Evolutionary conservation across 1,140 invertebrate genomes (phyloP).

Genomic region (Solen grandis): DNA sequence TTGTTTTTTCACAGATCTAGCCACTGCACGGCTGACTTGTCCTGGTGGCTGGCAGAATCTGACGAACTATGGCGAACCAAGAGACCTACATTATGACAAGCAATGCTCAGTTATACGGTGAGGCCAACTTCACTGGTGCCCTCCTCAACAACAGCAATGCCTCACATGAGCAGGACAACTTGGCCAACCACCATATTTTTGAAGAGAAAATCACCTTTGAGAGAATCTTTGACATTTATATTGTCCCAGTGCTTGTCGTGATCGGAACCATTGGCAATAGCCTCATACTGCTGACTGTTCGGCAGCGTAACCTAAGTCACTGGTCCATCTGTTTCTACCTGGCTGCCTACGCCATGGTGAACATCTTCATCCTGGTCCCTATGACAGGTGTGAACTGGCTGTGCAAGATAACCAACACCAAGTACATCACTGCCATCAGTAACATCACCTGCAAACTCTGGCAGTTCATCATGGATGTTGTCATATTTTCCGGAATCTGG

Average conservation of each 20-base stretch:
- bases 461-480: slow-evolving; percentile 74
- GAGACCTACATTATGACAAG: background rate
- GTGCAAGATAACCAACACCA: slow-evolving; percentile 61
- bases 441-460: slow-evolving; percentile 73
- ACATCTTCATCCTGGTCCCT: slow-evolving; percentile 69
- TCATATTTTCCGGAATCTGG: slow-evolving; percentile 74
- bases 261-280: slow-evolving; percentile 75
- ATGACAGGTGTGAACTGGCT: slow-evolving; percentile 71
- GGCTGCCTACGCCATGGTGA: slow-evolving; percentile 71
- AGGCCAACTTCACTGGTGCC: background rate
- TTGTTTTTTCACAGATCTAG: too few relatives aligned
- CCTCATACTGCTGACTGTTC: slow-evolving; percentile 71
- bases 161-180: too few relatives aligned
- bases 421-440: slow-evolving; percentile 61
- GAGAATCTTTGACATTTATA: slow-evolving; percentile 47
- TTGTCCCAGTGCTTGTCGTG: slow-evolving; percentile 73
- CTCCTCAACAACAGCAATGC: background rate
- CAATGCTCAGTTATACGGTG: background rate
- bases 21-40: too few relatives aligned
- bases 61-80: background rate
- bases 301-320: slow-evolving; percentile 67
- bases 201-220: slow-evolving; percentile 24
- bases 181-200: background rate
- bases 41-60: too few relatives aligned
- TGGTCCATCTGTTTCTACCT: slow-evolving; percentile 77